Base-by-base conservation (phyloP, 2,797 vertebrate genomes). In the Rhinella marina region DNA sequence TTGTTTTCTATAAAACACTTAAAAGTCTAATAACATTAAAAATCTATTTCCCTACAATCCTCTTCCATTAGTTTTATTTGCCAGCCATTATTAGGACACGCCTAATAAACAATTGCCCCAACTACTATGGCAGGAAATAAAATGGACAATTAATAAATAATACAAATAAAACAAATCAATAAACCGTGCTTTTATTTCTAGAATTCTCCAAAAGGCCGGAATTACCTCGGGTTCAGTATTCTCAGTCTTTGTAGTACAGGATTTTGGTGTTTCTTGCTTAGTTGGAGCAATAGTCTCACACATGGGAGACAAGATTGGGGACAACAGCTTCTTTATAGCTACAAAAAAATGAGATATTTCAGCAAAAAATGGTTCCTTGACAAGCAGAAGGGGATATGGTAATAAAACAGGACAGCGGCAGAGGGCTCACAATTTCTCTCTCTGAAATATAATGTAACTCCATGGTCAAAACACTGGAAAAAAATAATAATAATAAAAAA, bases 281-380 rank as follows among this genome's bases (percentile, higher is more conserved):
- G 16, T 83, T 27, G 0, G 80, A 84, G 59, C n/a, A 82, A 9
- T 82, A 50, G 84, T 62, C 19, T 91, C 66, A 79, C 79, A 84
- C 87, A 88, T 89, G 75, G 93, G 94, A 88, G 94, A 95, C 7
- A 70, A 85, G 90, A 95, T 90, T n/a, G 93, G 94, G 84, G 94
- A 95, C 56, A 95, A 83, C 86, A 95, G 90, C 7, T 93, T 86
- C 64, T 91, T 92, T 50, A 95, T 84, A 90, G 93, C 96, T 95
- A 91, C 7, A 88, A 75, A 66, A 0, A 80, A 81, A 80, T 23
- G 5, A 84, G 19, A 50, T 23, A 23, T 12, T 57, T 7, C 57
- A 59, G 6, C 41, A 41, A 41, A 41, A 41, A 41, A 41, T 41
- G 41, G 41, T 0, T 41, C 41, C 5, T 41, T 41, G 41, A 41